Evolutionary conservation across 2,113 vertebrate species (phyloP), one percentile per base, ranked within the genome.

Genomic region (Spermophilus dauricus): DNA sequence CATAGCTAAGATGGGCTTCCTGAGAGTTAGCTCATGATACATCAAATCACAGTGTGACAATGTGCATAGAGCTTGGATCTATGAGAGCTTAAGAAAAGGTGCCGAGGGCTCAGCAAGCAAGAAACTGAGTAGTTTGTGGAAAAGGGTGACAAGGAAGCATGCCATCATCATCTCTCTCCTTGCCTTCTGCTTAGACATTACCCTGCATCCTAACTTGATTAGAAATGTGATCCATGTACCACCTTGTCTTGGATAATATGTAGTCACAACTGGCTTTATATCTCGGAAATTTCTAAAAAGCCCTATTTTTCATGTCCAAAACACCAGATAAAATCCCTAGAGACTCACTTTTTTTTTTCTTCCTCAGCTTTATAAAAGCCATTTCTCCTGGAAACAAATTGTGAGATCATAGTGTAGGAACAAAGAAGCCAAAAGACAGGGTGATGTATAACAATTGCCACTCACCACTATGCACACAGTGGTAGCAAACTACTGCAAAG

Each of bases 351-450:
- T 3, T 63, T 96, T 92, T 92, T 53, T 53, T 92, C 18, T 92
- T 58, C 32, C 39, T 88, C 34, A 69, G 58, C n/a, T 96, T 85
- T 88, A 30, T 81, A n/a, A 91, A 26, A 77, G 48, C 30, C 45
- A 83, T 26, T 93, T 95, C 94, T 77, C 45, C 67, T 88, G 82
- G 82, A 86, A 96, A 92, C 12, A 91, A 78, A 92, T 82, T 53
- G 53, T 53, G n/a, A 92, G 34, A 76, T 85, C 45, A 77, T 56
- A 75, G 86, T 20, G 37, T 67, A 72, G 18, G 32, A 73, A 86
- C 30, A 92, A 96, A 87, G 11, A 65, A 76, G 63, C 28, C 4
- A 69, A 87, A 70, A 45, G 2, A 22, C 11, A 14, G 18, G 9
- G 61, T n/a, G 22, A 24, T 63, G 12, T 45, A 34, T 4, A 75